Percentiles rank a stretch among this genome's conserved stretches.
Evolutionary conservation across 1,140 invertebrate genomes (phyloP).

Genomic region (Drosophila tani): DNA sequence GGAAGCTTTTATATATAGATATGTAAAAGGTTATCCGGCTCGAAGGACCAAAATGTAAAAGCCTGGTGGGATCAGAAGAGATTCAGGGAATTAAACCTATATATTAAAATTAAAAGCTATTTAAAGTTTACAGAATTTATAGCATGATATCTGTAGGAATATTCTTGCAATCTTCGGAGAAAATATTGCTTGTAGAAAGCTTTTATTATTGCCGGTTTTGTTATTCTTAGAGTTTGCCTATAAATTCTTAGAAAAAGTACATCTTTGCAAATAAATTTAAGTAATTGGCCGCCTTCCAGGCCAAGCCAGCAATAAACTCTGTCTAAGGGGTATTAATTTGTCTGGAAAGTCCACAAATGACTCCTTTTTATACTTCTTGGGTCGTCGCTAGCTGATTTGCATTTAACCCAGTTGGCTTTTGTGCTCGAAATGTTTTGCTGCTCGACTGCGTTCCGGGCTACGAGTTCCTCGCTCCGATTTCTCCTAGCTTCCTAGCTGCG

Average conservation of each 20-base stretch:
- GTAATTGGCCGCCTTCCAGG: conserved; percentile 5
- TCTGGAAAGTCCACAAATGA: conserved; percentile 24
- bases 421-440: conserved; percentile 20
- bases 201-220: no score
- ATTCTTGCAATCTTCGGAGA: no score
- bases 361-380: conserved; percentile 6
- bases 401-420: conserved; percentile 57
- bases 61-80: no score
- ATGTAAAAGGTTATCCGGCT: no score
- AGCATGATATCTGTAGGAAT: no score
- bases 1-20: no score
- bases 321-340: conserved; percentile 27
- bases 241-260: not conserved
- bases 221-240: not conserved
- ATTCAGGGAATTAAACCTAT: no score
- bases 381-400: conserved; percentile 51
- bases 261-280: not conserved
- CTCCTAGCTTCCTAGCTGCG: not conserved
- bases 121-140: no score
- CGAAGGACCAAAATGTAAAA: no score
- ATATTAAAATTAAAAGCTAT: no score
- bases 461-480: not conserved
- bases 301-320: not conserved
- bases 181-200: no score
- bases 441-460: not conserved